Percentiles rank a stretch among this genome's conserved stretches.
Conservation (phyloP, 37 sponge, comb jelly and placozoan genomes). For the Geodia barretti region DNA sequence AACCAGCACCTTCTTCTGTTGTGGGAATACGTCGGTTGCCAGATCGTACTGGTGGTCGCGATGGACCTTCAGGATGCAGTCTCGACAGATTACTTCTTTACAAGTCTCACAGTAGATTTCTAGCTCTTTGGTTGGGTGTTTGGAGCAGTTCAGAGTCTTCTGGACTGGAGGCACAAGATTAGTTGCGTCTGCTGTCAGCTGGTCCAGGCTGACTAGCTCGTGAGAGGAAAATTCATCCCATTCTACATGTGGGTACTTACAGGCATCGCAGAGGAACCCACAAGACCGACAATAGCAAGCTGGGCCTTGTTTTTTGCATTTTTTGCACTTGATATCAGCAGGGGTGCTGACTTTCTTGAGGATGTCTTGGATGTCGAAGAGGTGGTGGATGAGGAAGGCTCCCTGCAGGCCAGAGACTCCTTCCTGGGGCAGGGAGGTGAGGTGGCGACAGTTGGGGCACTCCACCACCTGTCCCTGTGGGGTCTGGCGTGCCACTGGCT, state of each 20-base stretch:
- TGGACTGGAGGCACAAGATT: neutral
- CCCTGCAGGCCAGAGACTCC: slow-evolving; percentile 3
- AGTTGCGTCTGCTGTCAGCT: neutral
- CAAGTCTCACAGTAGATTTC: slow-evolving; percentile 56
- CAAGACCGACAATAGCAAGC: slow-evolving; percentile 16
- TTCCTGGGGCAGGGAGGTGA: neutral
- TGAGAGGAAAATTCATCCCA: slow-evolving; percentile 5
- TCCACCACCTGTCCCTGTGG: neutral
- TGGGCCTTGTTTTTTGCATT: neutral
- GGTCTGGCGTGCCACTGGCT: neutral
- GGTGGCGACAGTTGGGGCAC: neutral
- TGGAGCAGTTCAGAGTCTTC: slow-evolving; percentile 10
- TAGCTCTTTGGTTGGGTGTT: slow-evolving; percentile 22
- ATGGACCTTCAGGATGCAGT: slow-evolving; percentile 26
- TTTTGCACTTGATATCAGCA: slow-evolving; percentile 1
- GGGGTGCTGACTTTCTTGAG: neutral
- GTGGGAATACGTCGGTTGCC: slow-evolving; percentile 12
- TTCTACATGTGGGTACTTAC: neutral
- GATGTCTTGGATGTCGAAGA: slow-evolving; percentile 6
- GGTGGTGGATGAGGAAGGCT: slow-evolving; percentile 11
- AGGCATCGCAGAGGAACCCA: neutral
- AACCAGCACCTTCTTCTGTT: slow-evolving; percentile 12
- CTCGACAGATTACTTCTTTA: slow-evolving; percentile 30
- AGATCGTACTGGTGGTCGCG: slow-evolving; percentile 21
- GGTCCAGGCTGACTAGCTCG: neutral